A percentile compares a stretch with the other conserved stretches of the same genome.
Evolutionary conservation across 2,113 vertebrate species (phyloP).

Genomic region (Rhagologus leucostigma): DNA sequence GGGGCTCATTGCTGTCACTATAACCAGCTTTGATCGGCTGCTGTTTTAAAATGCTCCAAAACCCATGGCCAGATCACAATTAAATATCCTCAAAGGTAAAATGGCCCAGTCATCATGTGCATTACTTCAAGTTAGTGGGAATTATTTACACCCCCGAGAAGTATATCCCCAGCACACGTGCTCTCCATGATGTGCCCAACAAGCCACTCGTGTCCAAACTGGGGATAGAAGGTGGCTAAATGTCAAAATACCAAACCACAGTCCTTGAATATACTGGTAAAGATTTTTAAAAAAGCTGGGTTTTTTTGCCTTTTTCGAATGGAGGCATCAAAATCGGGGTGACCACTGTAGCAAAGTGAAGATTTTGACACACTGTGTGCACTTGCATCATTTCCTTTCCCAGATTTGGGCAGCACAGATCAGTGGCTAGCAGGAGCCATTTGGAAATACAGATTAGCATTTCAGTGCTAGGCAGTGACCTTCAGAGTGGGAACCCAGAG

Average conservation of each 20-base stretch:
- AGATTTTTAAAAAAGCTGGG: neutral
- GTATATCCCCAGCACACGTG: neutral
- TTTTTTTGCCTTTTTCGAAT: neutral
- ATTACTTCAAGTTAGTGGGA: neutral
- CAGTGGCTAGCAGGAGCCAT: neutral
- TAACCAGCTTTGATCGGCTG: neutral
- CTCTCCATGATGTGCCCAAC: neutral
- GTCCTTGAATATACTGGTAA: neutral
- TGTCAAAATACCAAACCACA: neutral
- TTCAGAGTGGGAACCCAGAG: neutral
- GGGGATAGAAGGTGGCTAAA: neutral
- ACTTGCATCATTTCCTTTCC: neutral
- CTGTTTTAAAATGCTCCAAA: neutral
- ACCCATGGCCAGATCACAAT: neutral
- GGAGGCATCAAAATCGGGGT: accelerated
- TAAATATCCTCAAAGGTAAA: neutral
- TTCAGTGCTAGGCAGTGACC: neutral
- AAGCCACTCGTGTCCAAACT: neutral
- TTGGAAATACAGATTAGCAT: neutral
- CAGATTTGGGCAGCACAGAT: neutral
- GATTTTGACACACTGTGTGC: neutral
- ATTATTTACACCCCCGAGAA: neutral
- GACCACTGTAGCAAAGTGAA: neutral
- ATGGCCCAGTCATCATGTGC: neutral
- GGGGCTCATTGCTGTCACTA: neutral